Percentiles rank a stretch among this genome's conserved stretches.
Evolutionary conservation across 2,888 invertebrate genomes (phyloP).

Genomic region (Stramonita haemastoma): DNA sequence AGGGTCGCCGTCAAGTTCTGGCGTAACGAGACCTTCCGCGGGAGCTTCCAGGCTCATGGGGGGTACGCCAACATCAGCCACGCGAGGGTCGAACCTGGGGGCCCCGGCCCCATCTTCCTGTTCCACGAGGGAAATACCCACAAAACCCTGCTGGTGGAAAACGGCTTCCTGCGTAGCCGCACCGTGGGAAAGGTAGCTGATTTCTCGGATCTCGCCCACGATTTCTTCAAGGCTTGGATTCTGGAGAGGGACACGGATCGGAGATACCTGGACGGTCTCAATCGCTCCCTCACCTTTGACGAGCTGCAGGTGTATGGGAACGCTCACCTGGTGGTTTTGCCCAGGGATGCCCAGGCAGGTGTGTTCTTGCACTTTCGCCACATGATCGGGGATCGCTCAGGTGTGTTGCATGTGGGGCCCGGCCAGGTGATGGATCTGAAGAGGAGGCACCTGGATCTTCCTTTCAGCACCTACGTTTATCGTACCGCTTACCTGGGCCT

Average conservation of each 20-base stretch:
- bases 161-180: constrained; percentile 51
- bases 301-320: constrained; percentile 68
- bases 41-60: constrained; percentile 57
- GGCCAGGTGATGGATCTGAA: constrained; percentile 63
- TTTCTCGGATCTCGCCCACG: constrained; percentile 58
- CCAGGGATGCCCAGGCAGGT: constrained; percentile 49
- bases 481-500: constrained; percentile 63
- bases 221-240: constrained; percentile 69
- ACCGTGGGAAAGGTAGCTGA: constrained; percentile 48
- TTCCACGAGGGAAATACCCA: constrained; percentile 62
- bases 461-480: constrained; percentile 67
- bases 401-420: constrained; percentile 65
- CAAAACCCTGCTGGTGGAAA: constrained; percentile 63
- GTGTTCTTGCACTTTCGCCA: constrained; percentile 59
- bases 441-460: constrained; percentile 62
- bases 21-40: constrained; percentile 64
- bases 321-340: constrained; percentile 65
- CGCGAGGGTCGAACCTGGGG: constrained; percentile 58
- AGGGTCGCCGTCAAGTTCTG: constrained; percentile 65
- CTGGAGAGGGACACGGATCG: constrained; percentile 58
- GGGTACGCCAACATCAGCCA: constrained; percentile 47
- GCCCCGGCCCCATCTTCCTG: constrained; percentile 65
- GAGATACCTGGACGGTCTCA: constrained; percentile 56
- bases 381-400: constrained; percentile 69
- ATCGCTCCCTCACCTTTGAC: constrained; percentile 46